phyloP scores from a whole-genome alignment of 2,797 vertebrate genomes.

The Lateolabrax maculatus region DNA sequence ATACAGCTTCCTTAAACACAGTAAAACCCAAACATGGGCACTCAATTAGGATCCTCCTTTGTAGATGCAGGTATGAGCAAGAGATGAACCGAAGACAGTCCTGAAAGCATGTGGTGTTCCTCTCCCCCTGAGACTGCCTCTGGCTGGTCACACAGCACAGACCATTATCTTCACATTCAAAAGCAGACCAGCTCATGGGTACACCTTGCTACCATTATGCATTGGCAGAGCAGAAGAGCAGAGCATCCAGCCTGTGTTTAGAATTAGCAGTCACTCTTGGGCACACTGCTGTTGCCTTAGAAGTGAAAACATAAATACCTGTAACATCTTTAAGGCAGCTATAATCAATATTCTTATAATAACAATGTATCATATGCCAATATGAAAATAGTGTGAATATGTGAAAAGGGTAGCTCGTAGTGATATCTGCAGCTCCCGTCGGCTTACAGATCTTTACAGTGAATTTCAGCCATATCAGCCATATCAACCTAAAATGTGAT shows the following conservation, averaged over 20 bases:
- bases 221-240: conserved; percentile 45
- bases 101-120: conserved; percentile 49
- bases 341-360: background rate
- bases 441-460: background rate
- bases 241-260: conserved; percentile 33
- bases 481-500: background rate
- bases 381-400: background rate
- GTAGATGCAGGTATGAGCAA: conserved; percentile 66
- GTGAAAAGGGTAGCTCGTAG: background rate
- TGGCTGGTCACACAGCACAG: conserved; percentile 54
- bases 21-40: conserved; percentile 63
- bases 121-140: conserved; percentile 47
- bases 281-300: conserved; percentile 11
- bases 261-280: conserved; percentile 14
- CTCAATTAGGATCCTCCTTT: conserved; percentile 64
- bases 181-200: conserved; percentile 45
- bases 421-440: background rate
- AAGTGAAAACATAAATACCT: conserved; percentile 22
- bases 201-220: conserved; percentile 68
- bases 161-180: conserved; percentile 60
- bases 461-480: background rate
- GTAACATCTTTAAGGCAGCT: background rate
- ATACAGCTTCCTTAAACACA: conserved; percentile 56
- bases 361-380: background rate
- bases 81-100: conserved; percentile 50